Conservation (phyloP, 2,888 invertebrate genomes). For the Epirrhoe tristata region DNA sequence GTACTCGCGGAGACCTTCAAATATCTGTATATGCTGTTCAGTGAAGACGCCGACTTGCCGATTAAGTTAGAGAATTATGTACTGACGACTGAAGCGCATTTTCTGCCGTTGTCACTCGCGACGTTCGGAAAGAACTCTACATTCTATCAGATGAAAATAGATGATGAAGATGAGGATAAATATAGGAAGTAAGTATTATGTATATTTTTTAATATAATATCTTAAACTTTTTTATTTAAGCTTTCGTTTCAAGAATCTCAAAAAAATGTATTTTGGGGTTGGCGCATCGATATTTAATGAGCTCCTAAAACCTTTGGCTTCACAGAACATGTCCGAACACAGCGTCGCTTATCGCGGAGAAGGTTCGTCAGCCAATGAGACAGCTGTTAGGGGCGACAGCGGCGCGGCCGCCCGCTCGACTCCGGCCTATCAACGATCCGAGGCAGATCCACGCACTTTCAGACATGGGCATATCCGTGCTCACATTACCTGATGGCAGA, state of each 20-base stretch:
- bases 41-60: constrained; percentile 92
- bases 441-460: constrained; percentile 94
- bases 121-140: constrained; percentile 84
- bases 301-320: constrained; percentile 46
- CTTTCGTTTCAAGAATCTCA: no score
- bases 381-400: constrained; percentile 92
- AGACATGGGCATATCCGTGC: constrained; percentile 97
- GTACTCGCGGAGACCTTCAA: constrained; percentile 99
- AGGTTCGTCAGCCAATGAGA: constrained; percentile 92
- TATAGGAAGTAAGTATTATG: constrained; percentile 68
- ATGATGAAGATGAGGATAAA: constrained; percentile 77
- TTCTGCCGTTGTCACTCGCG: constrained; percentile 94
- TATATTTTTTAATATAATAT: background rate
- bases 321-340: constrained; percentile 94
- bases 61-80: constrained; percentile 94
- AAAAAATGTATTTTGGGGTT: no score
- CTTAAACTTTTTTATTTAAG: no score
- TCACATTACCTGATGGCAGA: constrained; percentile 94
- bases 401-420: constrained; percentile 88
- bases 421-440: constrained; percentile 93
- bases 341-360: constrained; percentile 92
- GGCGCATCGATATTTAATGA: constrained; percentile 5
- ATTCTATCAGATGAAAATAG: constrained; percentile 75
- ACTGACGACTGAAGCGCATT: constrained; percentile 97
- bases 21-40: constrained; percentile 97